Evolutionary conservation across 2,888 invertebrate species (phyloP).

Genomic region (Aphrophora alni): DNA sequence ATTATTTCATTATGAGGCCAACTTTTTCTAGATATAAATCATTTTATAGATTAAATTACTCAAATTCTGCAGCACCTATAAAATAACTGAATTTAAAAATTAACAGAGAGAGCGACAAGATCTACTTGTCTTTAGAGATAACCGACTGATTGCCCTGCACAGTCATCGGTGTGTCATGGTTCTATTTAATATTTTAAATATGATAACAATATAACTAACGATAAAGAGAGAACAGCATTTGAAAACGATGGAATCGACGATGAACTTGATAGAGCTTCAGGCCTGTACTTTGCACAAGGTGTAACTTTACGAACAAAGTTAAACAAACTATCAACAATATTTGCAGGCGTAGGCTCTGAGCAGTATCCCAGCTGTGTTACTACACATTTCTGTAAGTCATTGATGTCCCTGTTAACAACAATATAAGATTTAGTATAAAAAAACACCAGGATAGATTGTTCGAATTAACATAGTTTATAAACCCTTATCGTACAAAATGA

Average conservation of each 20-base stretch:
- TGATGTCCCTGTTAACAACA: slow-evolving; percentile 62
- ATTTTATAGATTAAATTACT: neutral
- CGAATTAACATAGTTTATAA: too few relatives aligned
- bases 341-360: slow-evolving; percentile 76
- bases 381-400: slow-evolving; percentile 64
- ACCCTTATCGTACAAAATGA: too few relatives aligned
- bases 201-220: neutral
- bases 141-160: neutral
- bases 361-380: slow-evolving; percentile 70
- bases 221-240: neutral
- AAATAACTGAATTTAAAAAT: neutral
- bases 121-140: neutral
- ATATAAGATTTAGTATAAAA: too few relatives aligned
- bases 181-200: neutral
- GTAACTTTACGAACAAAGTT: slow-evolving; percentile 72
- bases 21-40: too few relatives aligned
- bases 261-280: neutral
- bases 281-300: slow-evolving; percentile 61
- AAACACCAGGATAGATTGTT: too few relatives aligned
- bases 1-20: too few relatives aligned
- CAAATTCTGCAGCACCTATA: neutral
- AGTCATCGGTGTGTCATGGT: neutral
- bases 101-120: neutral
- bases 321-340: slow-evolving; percentile 78
- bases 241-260: neutral